Evolutionary conservation across 23 tunicate genomes (phyloP).

Genomic region (Clavelina lepadiformis): DNA sequence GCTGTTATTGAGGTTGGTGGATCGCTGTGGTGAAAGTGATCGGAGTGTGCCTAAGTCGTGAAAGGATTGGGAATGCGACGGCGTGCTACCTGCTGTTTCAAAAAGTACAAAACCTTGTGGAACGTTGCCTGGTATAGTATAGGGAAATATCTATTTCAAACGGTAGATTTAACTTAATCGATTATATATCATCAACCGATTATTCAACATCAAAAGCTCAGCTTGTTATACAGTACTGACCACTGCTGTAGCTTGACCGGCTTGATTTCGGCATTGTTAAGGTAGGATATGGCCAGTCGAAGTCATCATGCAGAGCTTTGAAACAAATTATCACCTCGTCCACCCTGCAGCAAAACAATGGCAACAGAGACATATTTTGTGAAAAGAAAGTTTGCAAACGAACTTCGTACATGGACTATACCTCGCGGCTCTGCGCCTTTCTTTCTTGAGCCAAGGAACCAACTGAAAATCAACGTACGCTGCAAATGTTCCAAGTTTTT

Average conservation of each 20-base stretch:
- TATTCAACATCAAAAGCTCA: no score
- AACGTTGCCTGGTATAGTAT: no score
- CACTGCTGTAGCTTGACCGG: slow-evolving; percentile 14
- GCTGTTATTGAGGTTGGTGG: slow-evolving; percentile 10
- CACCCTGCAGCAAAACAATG: slow-evolving; percentile 29
- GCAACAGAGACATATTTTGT: neutral
- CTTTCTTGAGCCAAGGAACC: slow-evolving; percentile 86
- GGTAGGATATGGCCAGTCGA: slow-evolving; percentile 85
- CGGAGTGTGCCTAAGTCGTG: slow-evolving; percentile 35
- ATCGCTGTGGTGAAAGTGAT: slow-evolving; percentile 2
- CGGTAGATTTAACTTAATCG: no score
- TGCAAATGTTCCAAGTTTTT: slow-evolving; percentile 79
- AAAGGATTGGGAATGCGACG: slow-evolving; percentile 44
- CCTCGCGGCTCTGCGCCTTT: slow-evolving; percentile 84
- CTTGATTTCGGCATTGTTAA: slow-evolving; percentile 5
- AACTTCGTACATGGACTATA: slow-evolving; percentile 2
- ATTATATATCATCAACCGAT: no score
- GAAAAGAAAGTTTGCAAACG: neutral
- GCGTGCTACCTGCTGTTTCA: slow-evolving; percentile 23
- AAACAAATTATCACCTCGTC: slow-evolving; percentile 51
- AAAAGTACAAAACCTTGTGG: no score
- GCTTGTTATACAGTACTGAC: neutral
- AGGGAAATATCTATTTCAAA: no score
- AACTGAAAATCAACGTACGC: slow-evolving; percentile 85
- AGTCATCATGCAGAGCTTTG: slow-evolving; percentile 58